Evolutionary conservation across 2,888 invertebrate species (phyloP).

Genomic region (Pseudeuparius sepicola): DNA sequence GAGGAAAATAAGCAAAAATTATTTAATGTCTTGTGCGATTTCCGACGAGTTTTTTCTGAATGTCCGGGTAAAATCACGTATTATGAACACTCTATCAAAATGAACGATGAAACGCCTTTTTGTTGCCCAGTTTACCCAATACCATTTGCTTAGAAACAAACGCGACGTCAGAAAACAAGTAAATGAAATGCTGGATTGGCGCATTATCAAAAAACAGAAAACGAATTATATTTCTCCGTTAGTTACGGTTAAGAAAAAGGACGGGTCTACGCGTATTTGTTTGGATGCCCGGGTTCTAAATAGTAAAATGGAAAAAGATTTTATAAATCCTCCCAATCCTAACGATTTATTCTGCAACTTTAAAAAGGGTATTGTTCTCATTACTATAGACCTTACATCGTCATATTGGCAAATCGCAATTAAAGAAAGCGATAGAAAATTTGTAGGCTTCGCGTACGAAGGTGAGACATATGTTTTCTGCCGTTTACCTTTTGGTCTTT

Average conservation of each 20-base stretch:
- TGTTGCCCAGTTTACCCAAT: slow-evolving; percentile 12
- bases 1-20: slow-evolving; percentile 7
- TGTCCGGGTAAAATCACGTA: slow-evolving; percentile 8
- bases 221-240: slow-evolving; percentile 17
- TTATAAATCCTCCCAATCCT: slow-evolving; percentile 16
- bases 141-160: slow-evolving; percentile 8
- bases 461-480: slow-evolving; percentile 19
- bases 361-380: slow-evolving; percentile 6
- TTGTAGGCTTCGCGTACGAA: slow-evolving; percentile 19
- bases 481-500: slow-evolving; percentile 18
- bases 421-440: slow-evolving; percentile 12
- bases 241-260: slow-evolving; percentile 18
- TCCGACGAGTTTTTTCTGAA: slow-evolving; percentile 11
- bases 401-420: slow-evolving; percentile 21
- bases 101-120: slow-evolving; percentile 14
- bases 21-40: slow-evolving; percentile 1
- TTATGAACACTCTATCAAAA: slow-evolving; percentile 9
- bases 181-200: slow-evolving; percentile 15
- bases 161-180: slow-evolving; percentile 11
- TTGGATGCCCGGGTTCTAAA: slow-evolving; percentile 19
- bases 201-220: slow-evolving; percentile 9
- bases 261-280: slow-evolving; percentile 17
- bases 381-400: slow-evolving; percentile 13
- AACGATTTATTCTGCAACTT: slow-evolving; percentile 11
- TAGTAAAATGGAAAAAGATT: slow-evolving; percentile 13